phyloP scores from a whole-genome alignment of 2,888 invertebrate genomes.

The Aricia artaxerxes region DNA sequence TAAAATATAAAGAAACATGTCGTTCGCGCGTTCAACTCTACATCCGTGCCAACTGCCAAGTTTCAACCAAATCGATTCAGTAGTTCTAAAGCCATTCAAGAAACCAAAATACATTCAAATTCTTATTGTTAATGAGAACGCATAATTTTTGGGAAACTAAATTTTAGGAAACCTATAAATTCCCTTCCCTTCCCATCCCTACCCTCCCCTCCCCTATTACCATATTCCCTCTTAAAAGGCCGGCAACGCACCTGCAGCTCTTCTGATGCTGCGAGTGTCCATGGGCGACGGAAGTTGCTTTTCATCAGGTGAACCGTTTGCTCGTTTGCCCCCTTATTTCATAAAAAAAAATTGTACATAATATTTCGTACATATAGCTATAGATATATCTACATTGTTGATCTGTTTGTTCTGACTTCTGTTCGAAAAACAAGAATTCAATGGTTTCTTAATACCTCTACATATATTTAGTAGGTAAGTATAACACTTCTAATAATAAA shows the following conservation, averaged over 20 bases:
- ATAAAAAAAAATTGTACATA: background rate
- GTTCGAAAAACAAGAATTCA: no score
- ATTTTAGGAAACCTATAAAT: background rate
- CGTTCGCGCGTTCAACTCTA: background rate
- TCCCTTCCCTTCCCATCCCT: no score
- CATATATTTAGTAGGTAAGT: background rate
- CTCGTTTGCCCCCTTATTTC: no score
- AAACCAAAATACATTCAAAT: no score
- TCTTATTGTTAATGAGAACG: background rate
- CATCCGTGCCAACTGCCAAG: background rate
- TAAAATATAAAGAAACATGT: background rate
- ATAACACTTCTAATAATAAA: background rate
- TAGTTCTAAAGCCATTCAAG: background rate
- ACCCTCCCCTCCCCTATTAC: no score
- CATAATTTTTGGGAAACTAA: background rate
- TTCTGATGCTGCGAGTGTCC: no score
- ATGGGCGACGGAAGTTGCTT: no score
- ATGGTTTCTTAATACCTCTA: no score
- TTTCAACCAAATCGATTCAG: background rate
- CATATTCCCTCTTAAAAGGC: no score
- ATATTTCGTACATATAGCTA: background rate
- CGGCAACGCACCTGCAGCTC: no score
- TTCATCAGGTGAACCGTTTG: no score
- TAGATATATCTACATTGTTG: background rate
- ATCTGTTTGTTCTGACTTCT: no score